Evolutionary conservation across 2,113 vertebrate genomes (phyloP).

Genomic region (Urocolius indicus): DNA sequence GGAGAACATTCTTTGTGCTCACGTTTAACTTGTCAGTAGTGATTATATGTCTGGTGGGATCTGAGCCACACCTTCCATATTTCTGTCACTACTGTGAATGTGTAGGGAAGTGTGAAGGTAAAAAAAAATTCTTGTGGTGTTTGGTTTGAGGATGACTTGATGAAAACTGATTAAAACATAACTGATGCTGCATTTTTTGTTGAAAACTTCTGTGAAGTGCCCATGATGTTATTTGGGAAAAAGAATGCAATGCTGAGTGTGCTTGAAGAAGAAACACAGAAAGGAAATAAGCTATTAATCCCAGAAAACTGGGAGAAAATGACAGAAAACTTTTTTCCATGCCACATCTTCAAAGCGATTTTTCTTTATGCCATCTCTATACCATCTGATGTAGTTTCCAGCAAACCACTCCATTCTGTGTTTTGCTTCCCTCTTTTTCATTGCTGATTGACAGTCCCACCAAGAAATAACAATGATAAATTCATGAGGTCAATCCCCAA

Average conservation of each 20-base stretch:
- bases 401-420: not conserved
- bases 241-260: not conserved
- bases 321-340: not conserved
- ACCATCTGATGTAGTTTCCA: not conserved
- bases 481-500: constrained; percentile 51
- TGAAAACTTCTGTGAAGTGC: not conserved
- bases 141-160: not conserved
- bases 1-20: not conserved
- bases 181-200: not conserved
- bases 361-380: not conserved
- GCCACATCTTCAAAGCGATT: not conserved
- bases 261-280: not conserved
- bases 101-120: not conserved
- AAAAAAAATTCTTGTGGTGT: not conserved
- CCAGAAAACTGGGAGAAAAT: not conserved
- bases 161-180: not conserved
- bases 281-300: not conserved
- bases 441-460: constrained; percentile 63
- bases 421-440: constrained; percentile 51
- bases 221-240: not conserved
- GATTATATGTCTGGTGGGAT: not conserved
- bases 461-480: constrained; percentile 60
- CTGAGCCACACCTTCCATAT: not conserved
- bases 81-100: not conserved
- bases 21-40: not conserved